Conservation (phyloP, 2,113 vertebrate species). For the Axis porcinus region DNA sequence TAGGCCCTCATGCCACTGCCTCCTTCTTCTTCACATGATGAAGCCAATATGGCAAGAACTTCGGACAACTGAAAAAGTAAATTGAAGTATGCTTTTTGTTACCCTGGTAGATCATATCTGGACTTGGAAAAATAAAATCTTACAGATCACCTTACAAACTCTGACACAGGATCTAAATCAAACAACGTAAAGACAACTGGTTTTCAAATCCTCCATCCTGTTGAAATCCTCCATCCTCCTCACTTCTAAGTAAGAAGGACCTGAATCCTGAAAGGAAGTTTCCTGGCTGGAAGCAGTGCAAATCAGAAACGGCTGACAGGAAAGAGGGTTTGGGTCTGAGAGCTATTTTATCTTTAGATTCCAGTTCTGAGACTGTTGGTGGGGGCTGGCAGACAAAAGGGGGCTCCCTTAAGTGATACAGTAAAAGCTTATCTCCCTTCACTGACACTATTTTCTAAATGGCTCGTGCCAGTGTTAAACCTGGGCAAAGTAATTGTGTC, state of each 20-base stretch:
- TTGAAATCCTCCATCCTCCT: not conserved
- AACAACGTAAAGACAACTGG: not conserved
- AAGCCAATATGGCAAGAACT: not conserved
- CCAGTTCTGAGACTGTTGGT: not conserved
- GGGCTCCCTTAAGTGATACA: not conserved
- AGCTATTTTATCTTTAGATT: conserved; percentile 12
- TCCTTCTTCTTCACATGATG: not conserved
- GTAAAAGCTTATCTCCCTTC: not conserved
- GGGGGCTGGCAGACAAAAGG: not conserved
- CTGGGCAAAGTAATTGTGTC: not conserved
- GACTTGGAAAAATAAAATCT: not conserved
- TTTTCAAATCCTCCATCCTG: not conserved
- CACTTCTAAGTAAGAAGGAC: not conserved
- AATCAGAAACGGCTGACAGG: not conserved
- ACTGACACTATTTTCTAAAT: not conserved
- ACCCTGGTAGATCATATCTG: not conserved
- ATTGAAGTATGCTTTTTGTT: not conserved
- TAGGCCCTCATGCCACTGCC: not conserved
- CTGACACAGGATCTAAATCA: not conserved
- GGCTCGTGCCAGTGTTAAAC: not conserved
- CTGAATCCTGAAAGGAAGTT: not conserved
- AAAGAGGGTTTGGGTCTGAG: not conserved
- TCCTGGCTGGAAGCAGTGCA: not conserved
- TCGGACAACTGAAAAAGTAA: not conserved
- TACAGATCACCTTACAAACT: not conserved